Conservation (phyloP, 1,140 invertebrate genomes). For the Brachystomella parvula region DNA sequence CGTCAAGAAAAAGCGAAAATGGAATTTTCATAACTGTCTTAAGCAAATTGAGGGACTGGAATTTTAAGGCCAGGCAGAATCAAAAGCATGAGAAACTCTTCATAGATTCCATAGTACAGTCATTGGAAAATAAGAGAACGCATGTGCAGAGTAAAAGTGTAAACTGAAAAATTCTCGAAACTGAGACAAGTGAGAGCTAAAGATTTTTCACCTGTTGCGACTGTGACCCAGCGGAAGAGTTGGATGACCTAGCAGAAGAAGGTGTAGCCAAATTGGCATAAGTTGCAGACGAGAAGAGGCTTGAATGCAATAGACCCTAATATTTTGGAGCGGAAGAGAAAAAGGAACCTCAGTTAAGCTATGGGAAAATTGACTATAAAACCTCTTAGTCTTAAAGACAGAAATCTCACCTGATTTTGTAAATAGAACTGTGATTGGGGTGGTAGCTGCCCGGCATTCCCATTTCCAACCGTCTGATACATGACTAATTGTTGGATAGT, state of each 20-base stretch:
- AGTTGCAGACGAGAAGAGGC: constrained; percentile 17
- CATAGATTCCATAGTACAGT: neutral
- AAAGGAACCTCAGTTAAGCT: constrained; percentile 11
- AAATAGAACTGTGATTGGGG: constrained; percentile 65
- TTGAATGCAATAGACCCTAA: constrained; percentile 19
- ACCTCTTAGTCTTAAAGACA: no score
- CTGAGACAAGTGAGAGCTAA: no score
- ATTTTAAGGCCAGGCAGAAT: no score
- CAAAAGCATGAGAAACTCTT: no score
- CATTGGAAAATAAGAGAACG: no score
- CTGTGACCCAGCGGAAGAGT: constrained; percentile 14
- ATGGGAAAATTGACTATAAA: no score
- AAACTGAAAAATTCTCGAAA: no score
- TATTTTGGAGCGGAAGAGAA: constrained; percentile 3
- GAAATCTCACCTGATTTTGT: constrained; percentile 70
- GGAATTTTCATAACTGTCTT: neutral
- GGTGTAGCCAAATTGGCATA: constrained; percentile 17
- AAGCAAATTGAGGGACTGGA: constrained; percentile 1
- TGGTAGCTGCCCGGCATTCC: constrained; percentile 48
- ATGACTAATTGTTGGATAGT: constrained; percentile 65
- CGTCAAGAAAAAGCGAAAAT: neutral
- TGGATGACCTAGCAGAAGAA: constrained; percentile 10
- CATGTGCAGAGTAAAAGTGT: no score
- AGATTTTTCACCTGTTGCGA: neutral
- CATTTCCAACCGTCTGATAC: constrained; percentile 48